A percentile compares a stretch with the other conserved stretches of the same genome.
Conservation (phyloP, 2,888 invertebrate genomes). For the Megalurothrips usitatus region DNA sequence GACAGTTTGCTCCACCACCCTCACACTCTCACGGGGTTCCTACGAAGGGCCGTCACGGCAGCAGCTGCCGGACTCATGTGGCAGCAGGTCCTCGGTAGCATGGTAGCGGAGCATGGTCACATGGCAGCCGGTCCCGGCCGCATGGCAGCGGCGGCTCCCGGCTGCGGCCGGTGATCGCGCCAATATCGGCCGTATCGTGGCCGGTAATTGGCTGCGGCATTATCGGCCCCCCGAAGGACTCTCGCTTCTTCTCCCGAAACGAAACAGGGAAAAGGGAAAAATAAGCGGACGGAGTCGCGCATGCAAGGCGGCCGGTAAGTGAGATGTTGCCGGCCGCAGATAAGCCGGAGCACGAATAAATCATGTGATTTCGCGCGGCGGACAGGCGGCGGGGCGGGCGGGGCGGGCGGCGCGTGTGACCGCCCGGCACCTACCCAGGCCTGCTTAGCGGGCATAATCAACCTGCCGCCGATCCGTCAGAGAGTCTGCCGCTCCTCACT, state of each 20-base stretch:
- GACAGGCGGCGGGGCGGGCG: not conserved
- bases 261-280: too few relatives aligned
- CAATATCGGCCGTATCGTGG: constrained; percentile 1
- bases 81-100: too few relatives aligned
- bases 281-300: too few relatives aligned
- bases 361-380: not conserved
- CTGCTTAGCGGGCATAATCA: not conserved
- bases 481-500: too few relatives aligned
- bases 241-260: not conserved
- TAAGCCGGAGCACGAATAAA: not conserved
- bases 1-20: too few relatives aligned
- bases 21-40: too few relatives aligned
- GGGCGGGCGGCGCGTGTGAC: not conserved
- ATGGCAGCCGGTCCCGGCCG: not conserved
- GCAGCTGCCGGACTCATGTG: too few relatives aligned
- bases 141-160: not conserved
- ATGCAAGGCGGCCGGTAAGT: not conserved
- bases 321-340: not conserved
- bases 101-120: too few relatives aligned
- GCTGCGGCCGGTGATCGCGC: not conserved
- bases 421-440: not conserved
- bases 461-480: not conserved
- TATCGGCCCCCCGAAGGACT: not conserved
- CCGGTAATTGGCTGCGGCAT: constrained; percentile 3
- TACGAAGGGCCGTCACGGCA: too few relatives aligned